These are phyloP conservation scores for Hystrix brachyura DNA, from an alignment of 2,113 vertebrate species.

Conservation along the genomic window DNA sequence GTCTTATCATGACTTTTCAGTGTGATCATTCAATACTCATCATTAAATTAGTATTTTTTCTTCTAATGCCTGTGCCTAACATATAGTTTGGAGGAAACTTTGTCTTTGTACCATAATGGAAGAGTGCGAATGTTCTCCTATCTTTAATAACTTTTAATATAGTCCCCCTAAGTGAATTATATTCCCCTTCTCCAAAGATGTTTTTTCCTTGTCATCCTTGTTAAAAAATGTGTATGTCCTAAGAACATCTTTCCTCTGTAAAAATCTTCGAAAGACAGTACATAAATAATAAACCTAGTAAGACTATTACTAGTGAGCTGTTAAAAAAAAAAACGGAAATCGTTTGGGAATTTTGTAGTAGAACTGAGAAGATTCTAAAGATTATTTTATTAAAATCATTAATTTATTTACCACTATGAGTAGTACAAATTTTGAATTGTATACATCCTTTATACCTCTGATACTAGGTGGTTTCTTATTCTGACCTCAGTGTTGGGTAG, in stretches of 20 bases:
- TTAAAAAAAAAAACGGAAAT: background rate
- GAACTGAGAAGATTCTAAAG: background rate
- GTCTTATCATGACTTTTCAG: background rate
- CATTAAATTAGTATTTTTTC: conserved; percentile 45
- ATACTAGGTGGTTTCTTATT: background rate
- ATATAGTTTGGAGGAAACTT: background rate
- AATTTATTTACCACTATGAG: background rate
- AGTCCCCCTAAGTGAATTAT: background rate
- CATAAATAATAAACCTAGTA: background rate
- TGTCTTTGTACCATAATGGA: background rate
- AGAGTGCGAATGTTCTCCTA: background rate
- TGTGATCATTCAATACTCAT: background rate
- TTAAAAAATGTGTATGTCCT: background rate
- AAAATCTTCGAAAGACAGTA: conserved; percentile 25
- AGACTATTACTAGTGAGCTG: background rate
- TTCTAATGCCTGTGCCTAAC: background rate
- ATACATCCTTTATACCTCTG: background rate
- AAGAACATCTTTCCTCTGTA: background rate
- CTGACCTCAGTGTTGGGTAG: background rate
- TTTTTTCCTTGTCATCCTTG: background rate
- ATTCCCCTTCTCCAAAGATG: background rate
- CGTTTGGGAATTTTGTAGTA: background rate
- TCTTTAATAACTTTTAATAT: conserved; percentile 50
- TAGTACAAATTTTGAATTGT: background rate
- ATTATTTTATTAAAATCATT: background rate